Evolutionary conservation across 1,140 invertebrate genomes (phyloP).

Genomic region (Pachypeltis micranthus): DNA sequence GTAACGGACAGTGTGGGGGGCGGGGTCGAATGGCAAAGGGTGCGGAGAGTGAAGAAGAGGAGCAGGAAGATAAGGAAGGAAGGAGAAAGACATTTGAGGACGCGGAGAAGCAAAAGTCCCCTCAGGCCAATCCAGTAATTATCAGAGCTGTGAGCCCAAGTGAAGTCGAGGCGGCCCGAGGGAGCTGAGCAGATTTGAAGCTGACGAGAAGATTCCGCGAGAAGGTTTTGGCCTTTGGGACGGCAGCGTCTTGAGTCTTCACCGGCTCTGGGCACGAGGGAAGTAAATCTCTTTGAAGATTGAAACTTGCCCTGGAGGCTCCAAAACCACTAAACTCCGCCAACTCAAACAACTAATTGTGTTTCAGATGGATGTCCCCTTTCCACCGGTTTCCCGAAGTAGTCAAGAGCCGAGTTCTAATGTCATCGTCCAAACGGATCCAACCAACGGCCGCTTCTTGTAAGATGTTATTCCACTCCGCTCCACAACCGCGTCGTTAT

Average conservation of each 20-base stretch:
- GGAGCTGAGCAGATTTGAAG: too few relatives aligned
- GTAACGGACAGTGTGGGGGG: constrained; percentile 7
- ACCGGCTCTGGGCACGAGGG: neutral
- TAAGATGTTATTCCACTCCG: too few relatives aligned
- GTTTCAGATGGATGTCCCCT: constrained; percentile 15
- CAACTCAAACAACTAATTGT: constrained; percentile 13
- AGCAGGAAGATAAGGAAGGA: neutral
- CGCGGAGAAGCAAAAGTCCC: neutral
- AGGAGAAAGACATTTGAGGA: neutral
- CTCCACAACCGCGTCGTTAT: too few relatives aligned
- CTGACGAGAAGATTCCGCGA: neutral
- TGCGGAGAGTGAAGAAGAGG: neutral
- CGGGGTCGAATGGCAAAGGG: neutral
- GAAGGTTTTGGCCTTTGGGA: too few relatives aligned
- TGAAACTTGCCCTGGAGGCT: constrained; percentile 4
- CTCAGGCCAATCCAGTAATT: constrained; percentile 5
- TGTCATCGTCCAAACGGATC: too few relatives aligned
- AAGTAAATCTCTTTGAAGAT: constrained; percentile 16
- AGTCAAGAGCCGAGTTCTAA: neutral
- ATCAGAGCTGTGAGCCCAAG: neutral
- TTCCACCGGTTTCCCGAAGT: too few relatives aligned
- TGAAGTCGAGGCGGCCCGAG: neutral
- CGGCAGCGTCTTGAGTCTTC: constrained; percentile 4
- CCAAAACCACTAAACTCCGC: constrained; percentile 6
- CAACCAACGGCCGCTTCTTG: too few relatives aligned